phyloP scores from a whole-genome alignment of 2,797 vertebrate species.

The Leucoraja ocellata region DNA sequence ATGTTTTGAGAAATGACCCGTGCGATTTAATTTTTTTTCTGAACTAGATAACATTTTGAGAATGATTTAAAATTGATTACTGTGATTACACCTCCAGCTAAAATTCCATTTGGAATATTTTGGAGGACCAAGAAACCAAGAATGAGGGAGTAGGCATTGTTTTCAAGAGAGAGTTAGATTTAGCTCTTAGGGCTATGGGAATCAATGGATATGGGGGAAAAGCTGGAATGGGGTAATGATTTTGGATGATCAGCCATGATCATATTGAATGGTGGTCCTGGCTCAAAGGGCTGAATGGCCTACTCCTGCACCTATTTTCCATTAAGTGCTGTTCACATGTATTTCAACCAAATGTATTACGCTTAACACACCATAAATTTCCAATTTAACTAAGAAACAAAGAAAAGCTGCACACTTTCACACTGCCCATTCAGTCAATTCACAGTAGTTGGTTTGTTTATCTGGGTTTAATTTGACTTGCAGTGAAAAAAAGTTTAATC shows the following conservation, averaged over 20 bases:
- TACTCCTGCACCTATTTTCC: no score
- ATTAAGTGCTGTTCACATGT: background rate
- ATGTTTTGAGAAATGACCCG: background rate
- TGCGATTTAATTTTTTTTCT: background rate
- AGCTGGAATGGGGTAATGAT: no score
- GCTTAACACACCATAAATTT: background rate
- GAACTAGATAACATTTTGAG: background rate
- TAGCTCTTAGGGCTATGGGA: no score
- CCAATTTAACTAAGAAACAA: background rate
- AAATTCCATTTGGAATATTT: no score
- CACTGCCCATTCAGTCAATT: background rate
- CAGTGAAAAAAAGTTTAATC: background rate
- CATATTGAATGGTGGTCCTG: no score
- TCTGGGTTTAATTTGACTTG: background rate
- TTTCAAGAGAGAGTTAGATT: no score
- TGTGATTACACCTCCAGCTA: background rate
- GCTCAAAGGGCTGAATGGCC: no score
- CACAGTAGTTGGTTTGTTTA: background rate
- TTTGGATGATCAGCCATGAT: no score
- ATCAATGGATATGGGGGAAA: no score
- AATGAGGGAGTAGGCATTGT: background rate
- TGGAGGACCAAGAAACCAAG: no score
- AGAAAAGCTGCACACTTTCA: background rate
- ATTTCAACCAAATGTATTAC: background rate
- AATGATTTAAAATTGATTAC: slow-evolving; percentile 9